These are phyloP conservation scores for Tipula vernalis DNA, from an alignment of 2,888 invertebrate genomes.

Conservation along the genomic window DNA sequence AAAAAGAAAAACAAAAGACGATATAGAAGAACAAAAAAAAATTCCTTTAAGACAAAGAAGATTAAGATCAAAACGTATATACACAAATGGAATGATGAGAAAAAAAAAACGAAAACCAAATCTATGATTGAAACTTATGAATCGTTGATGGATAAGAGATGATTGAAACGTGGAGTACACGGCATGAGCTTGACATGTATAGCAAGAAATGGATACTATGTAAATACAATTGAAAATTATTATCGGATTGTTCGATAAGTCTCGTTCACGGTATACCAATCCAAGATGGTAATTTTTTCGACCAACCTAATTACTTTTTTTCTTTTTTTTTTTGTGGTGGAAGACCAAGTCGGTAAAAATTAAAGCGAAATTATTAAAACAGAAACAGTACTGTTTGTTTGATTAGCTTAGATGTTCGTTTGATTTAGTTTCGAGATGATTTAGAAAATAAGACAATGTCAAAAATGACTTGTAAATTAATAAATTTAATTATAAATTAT, in stretches of 20 bases:
- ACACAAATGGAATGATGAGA: neutral
- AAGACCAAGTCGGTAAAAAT: neutral
- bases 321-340: neutral
- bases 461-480: neutral
- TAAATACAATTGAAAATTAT: neutral
- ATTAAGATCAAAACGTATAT: neutral
- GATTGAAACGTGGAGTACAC: slow-evolving; percentile 4
- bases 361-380: neutral
- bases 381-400: slow-evolving; percentile 4
- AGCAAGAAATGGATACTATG: neutral
- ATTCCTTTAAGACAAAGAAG: neutral
- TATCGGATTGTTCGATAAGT: neutral
- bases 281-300: neutral
- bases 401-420: neutral
- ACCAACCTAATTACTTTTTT: neutral
- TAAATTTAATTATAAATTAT: slow-evolving; percentile 4
- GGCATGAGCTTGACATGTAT: neutral
- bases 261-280: neutral
- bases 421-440: neutral
- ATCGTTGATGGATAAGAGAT: neutral
- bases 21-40: neutral
- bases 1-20: neutral
- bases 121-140: neutral
- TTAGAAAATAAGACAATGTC: neutral
- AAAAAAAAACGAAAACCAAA: neutral